phyloP scores from a whole-genome alignment of 2,113 vertebrate species.

The Scartelaos histophorus region DNA sequence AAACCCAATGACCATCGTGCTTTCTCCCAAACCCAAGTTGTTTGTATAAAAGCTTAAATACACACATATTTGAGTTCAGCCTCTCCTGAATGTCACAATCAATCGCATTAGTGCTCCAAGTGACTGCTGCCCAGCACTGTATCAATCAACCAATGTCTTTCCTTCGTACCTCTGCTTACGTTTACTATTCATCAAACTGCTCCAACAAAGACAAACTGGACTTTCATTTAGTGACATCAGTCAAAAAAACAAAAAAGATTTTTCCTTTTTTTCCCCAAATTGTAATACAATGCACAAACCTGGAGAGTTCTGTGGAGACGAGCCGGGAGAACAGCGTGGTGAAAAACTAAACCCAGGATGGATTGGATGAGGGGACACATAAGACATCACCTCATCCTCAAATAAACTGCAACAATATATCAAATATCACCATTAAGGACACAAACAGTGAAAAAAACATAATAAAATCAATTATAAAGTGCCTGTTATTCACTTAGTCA shows the following conservation, averaged over 20 bases:
- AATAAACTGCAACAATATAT: constrained; percentile 81
- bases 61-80: not conserved
- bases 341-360: constrained; percentile 93
- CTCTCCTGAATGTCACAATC: constrained; percentile 28
- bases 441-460: not conserved
- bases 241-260: not conserved
- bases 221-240: not conserved
- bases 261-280: not conserved
- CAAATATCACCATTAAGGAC: not conserved
- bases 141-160: not conserved
- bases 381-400: constrained; percentile 98
- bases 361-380: constrained; percentile 86
- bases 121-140: not conserved
- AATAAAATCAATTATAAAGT: not conserved
- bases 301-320: constrained; percentile 96
- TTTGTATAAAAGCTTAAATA: constrained; percentile 24
- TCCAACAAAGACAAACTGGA: no score
- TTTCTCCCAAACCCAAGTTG: constrained; percentile 38
- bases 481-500: not conserved
- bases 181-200: no score
- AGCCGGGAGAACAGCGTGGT: constrained; percentile 93
- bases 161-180: no score
- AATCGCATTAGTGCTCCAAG: constrained; percentile 10
- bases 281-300: constrained; percentile 73
- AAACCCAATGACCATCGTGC: constrained; percentile 19